Evolutionary conservation across 2,888 invertebrate species (phyloP), one percentile per base, ranked within the genome.

Genomic region (Cataglyphis altisquamis): DNA sequence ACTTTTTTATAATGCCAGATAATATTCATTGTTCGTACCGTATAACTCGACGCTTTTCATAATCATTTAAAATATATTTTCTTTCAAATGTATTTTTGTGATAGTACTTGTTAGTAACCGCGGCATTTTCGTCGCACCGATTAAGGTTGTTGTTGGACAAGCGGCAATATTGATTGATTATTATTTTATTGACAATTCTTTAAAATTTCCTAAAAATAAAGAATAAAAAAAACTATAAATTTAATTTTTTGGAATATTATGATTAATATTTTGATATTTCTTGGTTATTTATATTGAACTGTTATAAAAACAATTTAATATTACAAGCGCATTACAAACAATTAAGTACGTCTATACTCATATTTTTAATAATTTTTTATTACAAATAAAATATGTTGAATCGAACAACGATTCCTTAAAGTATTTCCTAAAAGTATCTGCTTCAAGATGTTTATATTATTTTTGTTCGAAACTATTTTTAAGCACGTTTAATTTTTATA

Each of bases 251-350:
- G 0, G 10, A 57, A 62, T 68, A 78, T 70, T 60, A 45, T 60
- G 60, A 70, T 70, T 32, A 32, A 41, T 74, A 21, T 2, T 41
- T 29, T 18, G 18, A 64, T 36, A 25, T 25, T 36, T 39, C n/a
- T 63, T 21, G 18, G 48, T 63, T 74, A 45, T 77, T 66, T 66
- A 41, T 29, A 55, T 21, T 12, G 39, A 12, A 5, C 12, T 39
- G 66, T 52, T 52, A 29, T 39, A 36, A 39, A 63, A 75, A 21
- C 8, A 9, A 12, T 74, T 63, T 74, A 52, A 21, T 21, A 21
- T 21, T 21, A 21, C 21, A 21, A 52, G 9, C 9, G 9, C 3
- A 32, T 21, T 25, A 29, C 12, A 52, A 48, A 48, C 48, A 68
- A 68, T 0, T 32, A 52, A 48, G 3, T 5, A 52, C 52, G 15